Evolutionary conservation across 2,888 invertebrate genomes (phyloP), one percentile per base, ranked within the genome.

Genomic region (Ernsta delagoae): DNA sequence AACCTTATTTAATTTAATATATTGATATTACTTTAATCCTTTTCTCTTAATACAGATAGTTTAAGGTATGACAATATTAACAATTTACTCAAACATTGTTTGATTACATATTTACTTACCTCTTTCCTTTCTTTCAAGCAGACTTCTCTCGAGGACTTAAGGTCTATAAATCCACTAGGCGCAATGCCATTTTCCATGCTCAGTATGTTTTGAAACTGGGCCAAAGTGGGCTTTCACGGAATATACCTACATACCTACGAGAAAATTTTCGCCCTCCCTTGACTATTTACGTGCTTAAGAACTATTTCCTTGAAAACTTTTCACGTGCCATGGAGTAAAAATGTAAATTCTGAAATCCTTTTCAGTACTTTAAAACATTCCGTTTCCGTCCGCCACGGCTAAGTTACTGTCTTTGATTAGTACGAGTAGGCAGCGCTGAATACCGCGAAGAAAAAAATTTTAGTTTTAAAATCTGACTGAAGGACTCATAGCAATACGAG

Each of bases 201-300:
- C 88, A 82, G 88, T 87, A 88, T 90, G 90, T 87, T 90, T 84
- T 84, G 85, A 84, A 92, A 90, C 87, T 91, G 83, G 91, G 92
- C 84, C 90, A 89, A 89, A 88, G 89, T 89, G 88, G 90, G 90
- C 90, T 90, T 90, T 85, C 81, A 85, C 83, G 79, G 86, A 87
- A 89, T 88, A 85, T 85, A 36, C 36, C 5, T 41, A 41, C 41
- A 41, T 41, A 87, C 68, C 63, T 63, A 59, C 83, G 85, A 83
- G 80, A 84, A 86, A 84, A 84, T 83, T 78, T 81, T 80, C 78
- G 77, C 82, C 79, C 79, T 79, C 80, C 71, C 81, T 79, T 81
- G 79, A 83, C 84, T 85, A 87, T 83, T 89, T 85, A 88, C 86
- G 86, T 88, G 85, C 86, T 87, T 88, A 89, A 86, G 81, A 90